Percentiles rank a stretch among this genome's conserved stretches.
These are phyloP conservation scores for Hecatera dysodea DNA, from an alignment of 2,888 invertebrate genomes.

Conservation along the genomic window DNA sequence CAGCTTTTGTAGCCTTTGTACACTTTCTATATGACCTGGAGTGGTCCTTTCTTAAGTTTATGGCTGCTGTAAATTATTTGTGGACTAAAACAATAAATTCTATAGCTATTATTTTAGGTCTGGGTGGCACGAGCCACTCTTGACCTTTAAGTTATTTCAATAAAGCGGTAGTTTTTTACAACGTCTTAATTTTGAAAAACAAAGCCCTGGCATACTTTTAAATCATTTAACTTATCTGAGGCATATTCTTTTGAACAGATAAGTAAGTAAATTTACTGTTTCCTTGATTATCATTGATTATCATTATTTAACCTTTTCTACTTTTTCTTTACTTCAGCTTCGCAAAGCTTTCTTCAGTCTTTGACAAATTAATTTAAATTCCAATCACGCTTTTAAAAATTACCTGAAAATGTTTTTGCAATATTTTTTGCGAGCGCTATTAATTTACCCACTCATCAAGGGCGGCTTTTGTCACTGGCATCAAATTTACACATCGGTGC, in stretches of 20 bases:
- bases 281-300: neutral
- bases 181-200: neutral
- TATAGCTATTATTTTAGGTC: constrained; percentile 41
- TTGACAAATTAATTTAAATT: constrained; percentile 1
- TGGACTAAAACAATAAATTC: constrained; percentile 65
- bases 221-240: neutral
- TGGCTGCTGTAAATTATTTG: constrained; percentile 71
- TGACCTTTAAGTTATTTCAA: constrained; percentile 39
- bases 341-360: neutral
- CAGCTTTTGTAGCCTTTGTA: constrained; percentile 68
- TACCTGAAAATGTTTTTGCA: constrained; percentile 47
- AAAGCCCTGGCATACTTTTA: neutral
- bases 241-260: neutral
- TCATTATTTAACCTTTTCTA: constrained; percentile 5
- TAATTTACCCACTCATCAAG: constrained; percentile 86
- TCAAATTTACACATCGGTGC: constrained; percentile 82
- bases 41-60: constrained; percentile 67
- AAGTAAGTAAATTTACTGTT: neutral
- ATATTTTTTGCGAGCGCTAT: constrained; percentile 65
- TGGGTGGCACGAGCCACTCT: constrained; percentile 69
- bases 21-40: constrained; percentile 63
- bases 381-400: constrained; percentile 20
- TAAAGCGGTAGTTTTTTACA: neutral
- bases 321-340: no score
- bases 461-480: constrained; percentile 81